Percentiles rank a stretch among this genome's conserved stretches.
Evolutionary conservation across 1,140 invertebrate species (phyloP).

Genomic region (Pseudobourletiella spinata): DNA sequence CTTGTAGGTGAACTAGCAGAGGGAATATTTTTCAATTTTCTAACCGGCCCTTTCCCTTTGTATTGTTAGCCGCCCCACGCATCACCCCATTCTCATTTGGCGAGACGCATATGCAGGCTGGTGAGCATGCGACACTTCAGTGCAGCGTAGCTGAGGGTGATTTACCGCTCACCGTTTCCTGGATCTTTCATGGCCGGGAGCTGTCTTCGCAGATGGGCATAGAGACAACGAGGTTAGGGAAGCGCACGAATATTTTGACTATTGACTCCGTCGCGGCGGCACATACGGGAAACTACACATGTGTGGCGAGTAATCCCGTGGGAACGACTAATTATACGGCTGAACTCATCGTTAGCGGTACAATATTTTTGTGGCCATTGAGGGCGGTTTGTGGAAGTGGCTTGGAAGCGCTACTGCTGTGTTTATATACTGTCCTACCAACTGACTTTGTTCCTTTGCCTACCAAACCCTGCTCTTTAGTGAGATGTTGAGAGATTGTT

Average conservation of each 20-base stretch:
- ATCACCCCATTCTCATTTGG: conserved; percentile 54
- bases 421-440: no score
- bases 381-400: no score
- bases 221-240: conserved; percentile 37
- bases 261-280: conserved; percentile 58
- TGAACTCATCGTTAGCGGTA: conserved; percentile 42
- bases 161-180: conserved; percentile 29
- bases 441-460: no score
- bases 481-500: no score
- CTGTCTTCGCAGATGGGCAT: conserved; percentile 20
- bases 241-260: conserved; percentile 57
- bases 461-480: no score
- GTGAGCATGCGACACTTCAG: conserved; percentile 29
- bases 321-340: conserved; percentile 53
- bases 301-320: conserved; percentile 58
- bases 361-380: no score
- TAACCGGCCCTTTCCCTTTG: no score
- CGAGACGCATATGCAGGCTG: conserved; percentile 40
- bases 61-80: conserved; percentile 53
- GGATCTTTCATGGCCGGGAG: conserved; percentile 18
- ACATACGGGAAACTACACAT: conserved; percentile 40
- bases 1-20: no score
- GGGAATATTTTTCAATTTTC: no score
- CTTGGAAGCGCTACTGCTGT: no score
- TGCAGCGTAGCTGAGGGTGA: conserved; percentile 33